A percentile compares a stretch with the other conserved stretches of the same genome.
phyloP scores from a whole-genome alignment of 2,113 vertebrate genomes.

The Lipotes vexillifer region DNA sequence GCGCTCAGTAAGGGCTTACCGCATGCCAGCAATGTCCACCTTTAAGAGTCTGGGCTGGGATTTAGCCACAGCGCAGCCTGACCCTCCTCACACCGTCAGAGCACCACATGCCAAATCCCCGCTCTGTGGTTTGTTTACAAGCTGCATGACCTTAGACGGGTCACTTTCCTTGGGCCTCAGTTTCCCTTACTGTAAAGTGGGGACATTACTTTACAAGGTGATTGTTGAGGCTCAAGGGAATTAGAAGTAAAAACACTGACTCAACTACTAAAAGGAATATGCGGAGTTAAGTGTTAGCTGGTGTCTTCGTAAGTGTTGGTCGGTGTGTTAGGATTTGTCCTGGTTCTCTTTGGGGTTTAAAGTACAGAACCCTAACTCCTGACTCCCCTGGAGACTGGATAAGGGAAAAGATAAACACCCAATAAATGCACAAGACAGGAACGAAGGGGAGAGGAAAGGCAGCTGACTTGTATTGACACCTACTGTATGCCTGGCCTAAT shows the following conservation, averaged over 20 bases:
- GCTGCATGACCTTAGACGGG: too few species aligned
- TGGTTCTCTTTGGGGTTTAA: background rate
- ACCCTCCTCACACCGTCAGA: background rate
- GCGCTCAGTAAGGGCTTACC: background rate
- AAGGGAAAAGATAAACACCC: background rate
- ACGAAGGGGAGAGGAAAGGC: background rate
- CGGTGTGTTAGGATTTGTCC: background rate
- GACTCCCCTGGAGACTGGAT: background rate
- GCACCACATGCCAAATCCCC: background rate
- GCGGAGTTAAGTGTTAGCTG: background rate
- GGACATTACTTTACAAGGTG: background rate
- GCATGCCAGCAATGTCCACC: fast-evolving
- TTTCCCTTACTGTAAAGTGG: background rate
- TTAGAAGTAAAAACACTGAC: background rate
- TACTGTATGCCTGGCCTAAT: too few species aligned
- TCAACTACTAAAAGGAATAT: background rate
- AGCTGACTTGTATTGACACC: background rate
- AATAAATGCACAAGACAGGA: background rate
- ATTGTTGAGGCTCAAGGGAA: background rate
- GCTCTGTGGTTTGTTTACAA: background rate
- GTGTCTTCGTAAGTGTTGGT: background rate
- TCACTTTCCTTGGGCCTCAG: background rate
- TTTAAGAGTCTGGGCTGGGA: background rate
- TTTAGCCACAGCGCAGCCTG: background rate
- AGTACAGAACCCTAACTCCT: background rate